These are phyloP conservation scores for Priocnemis perturbator DNA, from an alignment of 2,888 invertebrate species.

Conservation along the genomic window DNA sequence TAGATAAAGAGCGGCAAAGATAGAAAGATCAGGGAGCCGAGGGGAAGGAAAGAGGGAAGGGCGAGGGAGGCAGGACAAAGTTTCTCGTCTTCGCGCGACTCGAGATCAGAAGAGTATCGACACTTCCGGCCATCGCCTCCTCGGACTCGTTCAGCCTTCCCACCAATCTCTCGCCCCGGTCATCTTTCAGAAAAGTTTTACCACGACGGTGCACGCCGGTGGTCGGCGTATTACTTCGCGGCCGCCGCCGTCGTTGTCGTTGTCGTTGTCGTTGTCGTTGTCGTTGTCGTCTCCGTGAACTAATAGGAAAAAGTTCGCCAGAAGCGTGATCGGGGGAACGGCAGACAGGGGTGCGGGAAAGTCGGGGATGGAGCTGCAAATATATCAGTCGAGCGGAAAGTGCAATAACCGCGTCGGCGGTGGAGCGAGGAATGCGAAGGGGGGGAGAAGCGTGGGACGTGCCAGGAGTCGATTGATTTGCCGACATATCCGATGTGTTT, in stretches of 20 bases:
- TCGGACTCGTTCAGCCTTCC: too few species aligned
- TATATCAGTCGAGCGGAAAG: conserved; percentile 10
- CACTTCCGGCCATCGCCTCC: conserved; percentile 23
- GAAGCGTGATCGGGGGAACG: conserved; percentile 3
- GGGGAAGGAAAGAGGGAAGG: background rate
- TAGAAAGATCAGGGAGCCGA: too few species aligned
- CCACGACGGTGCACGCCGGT: conserved; percentile 6
- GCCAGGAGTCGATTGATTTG: background rate
- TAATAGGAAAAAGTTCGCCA: conserved; percentile 22
- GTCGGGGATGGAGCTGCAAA: conserved; percentile 5
- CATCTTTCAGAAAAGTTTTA: conserved; percentile 24
- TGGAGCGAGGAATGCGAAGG: background rate
- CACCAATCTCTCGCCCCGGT: conserved; percentile 5
- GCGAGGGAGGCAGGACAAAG: background rate
- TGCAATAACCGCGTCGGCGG: conserved; percentile 18
- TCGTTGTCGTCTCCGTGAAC: conserved; percentile 16
- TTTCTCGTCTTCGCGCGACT: background rate
- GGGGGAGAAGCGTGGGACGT: background rate
- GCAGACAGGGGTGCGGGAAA: background rate
- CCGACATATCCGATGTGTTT: background rate
- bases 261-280: too few species aligned
- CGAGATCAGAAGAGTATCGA: conserved; percentile 31
- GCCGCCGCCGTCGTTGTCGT: background rate
- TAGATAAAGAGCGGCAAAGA: too few species aligned
- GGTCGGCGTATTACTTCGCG: conserved; percentile 16